Conservation (phyloP, 1,140 invertebrate species). For the Vanessa tameamea region DNA sequence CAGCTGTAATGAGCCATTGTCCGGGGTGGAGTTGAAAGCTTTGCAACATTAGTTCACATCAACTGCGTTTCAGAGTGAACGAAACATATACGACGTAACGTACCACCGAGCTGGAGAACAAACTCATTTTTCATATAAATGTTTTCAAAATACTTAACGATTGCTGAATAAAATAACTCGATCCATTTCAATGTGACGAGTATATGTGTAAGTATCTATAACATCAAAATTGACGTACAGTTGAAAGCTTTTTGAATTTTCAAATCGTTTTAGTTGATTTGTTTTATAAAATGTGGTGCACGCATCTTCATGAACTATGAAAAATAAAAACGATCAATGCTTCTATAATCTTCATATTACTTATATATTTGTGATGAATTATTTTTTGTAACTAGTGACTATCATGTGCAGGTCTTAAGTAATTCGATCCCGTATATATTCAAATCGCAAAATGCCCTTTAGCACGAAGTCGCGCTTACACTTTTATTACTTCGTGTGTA, state of each 20-base stretch:
- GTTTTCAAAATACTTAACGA: no score
- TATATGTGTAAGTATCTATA: no score
- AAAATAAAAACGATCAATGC: no score
- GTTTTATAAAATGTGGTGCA: no score
- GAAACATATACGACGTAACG: slow-evolving; percentile 26
- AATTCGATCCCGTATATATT: slow-evolving; percentile 18
- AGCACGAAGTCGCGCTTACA: slow-evolving; percentile 40
- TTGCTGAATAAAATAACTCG: no score
- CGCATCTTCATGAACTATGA: not conserved
- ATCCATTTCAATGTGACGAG: no score
- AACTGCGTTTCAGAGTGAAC: slow-evolving; percentile 39
- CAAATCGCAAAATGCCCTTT: slow-evolving; percentile 38
- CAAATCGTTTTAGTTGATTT: no score
- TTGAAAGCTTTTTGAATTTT: no score
- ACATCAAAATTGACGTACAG: no score
- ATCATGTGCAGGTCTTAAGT: not conserved
- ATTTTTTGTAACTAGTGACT: no score
- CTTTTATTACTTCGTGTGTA: slow-evolving; percentile 47
- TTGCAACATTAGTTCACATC: slow-evolving; percentile 63
- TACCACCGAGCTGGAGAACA: not conserved
- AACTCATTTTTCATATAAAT: not conserved
- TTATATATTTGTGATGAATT: no score
- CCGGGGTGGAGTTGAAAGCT: slow-evolving; percentile 51
- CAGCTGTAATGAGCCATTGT: slow-evolving; percentile 40
- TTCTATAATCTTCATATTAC: no score